Base-by-base conservation (phyloP, 2,797 vertebrate species). In the Rhynchonycteris naso region DNA sequence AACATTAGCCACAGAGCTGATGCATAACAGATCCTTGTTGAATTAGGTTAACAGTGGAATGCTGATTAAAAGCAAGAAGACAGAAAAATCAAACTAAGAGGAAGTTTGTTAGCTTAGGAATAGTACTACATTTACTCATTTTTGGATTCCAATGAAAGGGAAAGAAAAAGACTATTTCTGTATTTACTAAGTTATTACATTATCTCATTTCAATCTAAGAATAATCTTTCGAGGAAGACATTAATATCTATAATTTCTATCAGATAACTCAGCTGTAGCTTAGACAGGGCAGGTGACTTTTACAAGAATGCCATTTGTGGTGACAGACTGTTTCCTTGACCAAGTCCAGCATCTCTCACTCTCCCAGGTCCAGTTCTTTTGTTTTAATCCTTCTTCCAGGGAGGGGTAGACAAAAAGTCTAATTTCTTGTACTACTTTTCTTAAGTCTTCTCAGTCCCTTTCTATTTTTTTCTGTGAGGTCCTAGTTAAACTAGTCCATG, bases 41-140 rank as follows among this genome's bases (percentile, higher is more conserved):
- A 94, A 89, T 96, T 92, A 90, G 91, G 92, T 90, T 94, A 76
- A 72, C 2, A 50, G 69, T 52, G 91, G 93, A 96, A 93, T 90
- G 59, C 56, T 92, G 90, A 96, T 96, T 90, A 93, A 75, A 88
- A 76, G 26, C 18, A 21, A 33, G 54, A 52, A 94, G 80, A 26
- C 33, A 80, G 91, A 63, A 93, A 87, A 90, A 72, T 65, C 35
- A 94, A 94, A 86, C 58, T 59, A 92, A 63, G 28, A 16, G 24
- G 66, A 94, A 76, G 3, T 15, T 52, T 82, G 24, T 43, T 92
- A 66, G 59, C 66, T 82, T 47, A 24, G 47, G 14, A 82, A 65
- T 56, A 75, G 18, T 65, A 33, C 15, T 52, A 10, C 1, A 5
- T 75, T 43, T 52, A 15, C 5, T 82, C 28, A 59, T 21, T 69